Evolutionary conservation across 2,113 vertebrate genomes (phyloP).

Genomic region (Petroica traversi): DNA sequence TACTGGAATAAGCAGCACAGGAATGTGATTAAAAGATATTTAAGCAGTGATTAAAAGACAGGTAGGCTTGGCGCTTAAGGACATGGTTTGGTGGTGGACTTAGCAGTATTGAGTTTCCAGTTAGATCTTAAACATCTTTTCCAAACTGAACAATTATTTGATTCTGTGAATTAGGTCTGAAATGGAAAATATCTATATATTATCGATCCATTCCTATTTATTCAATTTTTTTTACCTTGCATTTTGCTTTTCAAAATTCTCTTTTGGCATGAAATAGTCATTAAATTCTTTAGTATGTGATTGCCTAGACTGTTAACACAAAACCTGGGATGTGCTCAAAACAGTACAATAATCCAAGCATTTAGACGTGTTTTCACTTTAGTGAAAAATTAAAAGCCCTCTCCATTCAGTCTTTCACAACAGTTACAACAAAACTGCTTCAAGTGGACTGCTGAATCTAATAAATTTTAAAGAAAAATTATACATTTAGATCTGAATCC

Average conservation of each 20-base stretch:
- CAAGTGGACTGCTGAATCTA: not conserved
- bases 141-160: not conserved
- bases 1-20: not conserved
- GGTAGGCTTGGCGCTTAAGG: not conserved
- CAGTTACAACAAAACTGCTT: not conserved
- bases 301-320: not conserved
- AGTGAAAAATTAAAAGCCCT: not conserved
- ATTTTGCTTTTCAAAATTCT: not conserved
- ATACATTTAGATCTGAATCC: not conserved
- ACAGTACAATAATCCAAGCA: not conserved
- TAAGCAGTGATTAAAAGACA: not conserved
- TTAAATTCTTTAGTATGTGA: not conserved
- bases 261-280: not conserved
- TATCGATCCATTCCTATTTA: too few relatives aligned
- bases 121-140: not conserved
- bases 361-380: not conserved
- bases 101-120: not conserved
- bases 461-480: not conserved
- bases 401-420: not conserved
- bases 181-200: not conserved
- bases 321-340: not conserved
- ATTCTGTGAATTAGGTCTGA: not conserved
- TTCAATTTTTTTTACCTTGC: not conserved
- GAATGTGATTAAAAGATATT: not conserved
- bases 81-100: not conserved